Conservation (phyloP, 1,140 invertebrate species). For the Cydia amplana region DNA sequence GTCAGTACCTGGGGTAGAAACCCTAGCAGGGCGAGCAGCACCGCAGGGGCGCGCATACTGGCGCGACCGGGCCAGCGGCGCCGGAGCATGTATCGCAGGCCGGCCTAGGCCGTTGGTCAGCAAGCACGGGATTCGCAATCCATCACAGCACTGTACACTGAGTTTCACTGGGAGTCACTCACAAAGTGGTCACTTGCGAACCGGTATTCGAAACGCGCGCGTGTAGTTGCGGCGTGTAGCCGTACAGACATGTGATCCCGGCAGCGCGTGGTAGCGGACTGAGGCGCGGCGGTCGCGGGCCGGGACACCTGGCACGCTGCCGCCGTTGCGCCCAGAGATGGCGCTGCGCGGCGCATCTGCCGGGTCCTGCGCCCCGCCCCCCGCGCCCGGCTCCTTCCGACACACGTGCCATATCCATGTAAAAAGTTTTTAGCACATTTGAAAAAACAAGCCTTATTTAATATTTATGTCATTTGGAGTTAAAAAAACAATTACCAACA, state of each 20-base stretch:
- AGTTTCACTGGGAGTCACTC: slow-evolving; percentile 77
- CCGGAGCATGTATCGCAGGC: slow-evolving; percentile 65
- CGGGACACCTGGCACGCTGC: slow-evolving; percentile 64
- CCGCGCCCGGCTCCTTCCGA: slow-evolving; percentile 39
- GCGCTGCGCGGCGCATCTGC: slow-evolving; percentile 75
- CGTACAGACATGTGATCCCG: slow-evolving; percentile 63
- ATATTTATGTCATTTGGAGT: no score
- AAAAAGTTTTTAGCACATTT: slow-evolving; percentile 61
- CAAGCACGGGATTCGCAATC: slow-evolving; percentile 70
- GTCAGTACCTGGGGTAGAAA: slow-evolving; percentile 75
- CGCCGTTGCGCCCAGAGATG: slow-evolving; percentile 59
- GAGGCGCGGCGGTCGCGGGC: slow-evolving; percentile 64
- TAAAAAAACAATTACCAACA: no score
- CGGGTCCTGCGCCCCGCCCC: slow-evolving; percentile 45
- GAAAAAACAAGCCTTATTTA: neutral
- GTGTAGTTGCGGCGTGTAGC: slow-evolving; percentile 57
- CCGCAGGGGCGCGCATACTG: slow-evolving; percentile 76
- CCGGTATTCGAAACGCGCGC: slow-evolving; percentile 77
- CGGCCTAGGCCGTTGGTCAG: slow-evolving; percentile 60
- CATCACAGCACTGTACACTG: slow-evolving; percentile 75
- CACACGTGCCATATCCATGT: slow-evolving; percentile 69
- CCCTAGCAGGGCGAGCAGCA: slow-evolving; percentile 77
- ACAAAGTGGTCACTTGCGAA: slow-evolving; percentile 71
- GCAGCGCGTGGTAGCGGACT: slow-evolving; percentile 73
- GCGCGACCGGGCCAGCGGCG: slow-evolving; percentile 74